These are phyloP conservation scores for Drepana arcuata DNA, from an alignment of 1,140 invertebrate species.

Conservation along the genomic window DNA sequence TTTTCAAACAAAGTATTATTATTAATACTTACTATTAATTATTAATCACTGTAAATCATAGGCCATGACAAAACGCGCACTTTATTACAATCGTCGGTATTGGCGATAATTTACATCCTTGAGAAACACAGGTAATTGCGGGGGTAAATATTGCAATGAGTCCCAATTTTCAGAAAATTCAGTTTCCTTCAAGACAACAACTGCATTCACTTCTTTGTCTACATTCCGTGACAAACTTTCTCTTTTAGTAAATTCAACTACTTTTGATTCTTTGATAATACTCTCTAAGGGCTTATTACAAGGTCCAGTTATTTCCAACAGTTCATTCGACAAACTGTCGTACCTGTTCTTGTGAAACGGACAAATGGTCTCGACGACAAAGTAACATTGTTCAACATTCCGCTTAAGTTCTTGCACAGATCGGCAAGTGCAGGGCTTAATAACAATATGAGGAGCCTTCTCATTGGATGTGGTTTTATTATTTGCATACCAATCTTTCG, in stretches of 20 bases:
- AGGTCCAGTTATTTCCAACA: constrained; percentile 22
- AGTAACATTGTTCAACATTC: constrained; percentile 13
- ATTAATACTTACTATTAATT: no score
- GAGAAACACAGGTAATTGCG: constrained; percentile 40
- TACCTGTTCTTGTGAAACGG: constrained; percentile 23
- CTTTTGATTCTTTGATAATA: no score
- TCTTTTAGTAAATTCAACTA: no score
- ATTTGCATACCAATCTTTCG: not conserved
- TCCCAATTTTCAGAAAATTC: constrained; percentile 17
- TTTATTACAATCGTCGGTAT: no score
- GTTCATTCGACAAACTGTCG: constrained; percentile 22
- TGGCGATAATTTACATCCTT: constrained; percentile 12
- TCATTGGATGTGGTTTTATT: no score
- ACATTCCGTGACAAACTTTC: no score
- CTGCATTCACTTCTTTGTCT: no score
- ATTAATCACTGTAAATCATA: no score
- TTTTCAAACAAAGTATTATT: no score
- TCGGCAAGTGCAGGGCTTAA: constrained; percentile 13
- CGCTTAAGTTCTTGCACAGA: constrained; percentile 1
- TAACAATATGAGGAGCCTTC: constrained; percentile 19
- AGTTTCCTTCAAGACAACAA: not conserved
- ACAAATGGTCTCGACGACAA: constrained; percentile 18
- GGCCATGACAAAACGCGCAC: no score
- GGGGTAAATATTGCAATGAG: constrained; percentile 33
- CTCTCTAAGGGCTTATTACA: constrained; percentile 11